Base-by-base conservation (phyloP, 1,140 invertebrate species). In the Listronotus bonariensis region DNA sequence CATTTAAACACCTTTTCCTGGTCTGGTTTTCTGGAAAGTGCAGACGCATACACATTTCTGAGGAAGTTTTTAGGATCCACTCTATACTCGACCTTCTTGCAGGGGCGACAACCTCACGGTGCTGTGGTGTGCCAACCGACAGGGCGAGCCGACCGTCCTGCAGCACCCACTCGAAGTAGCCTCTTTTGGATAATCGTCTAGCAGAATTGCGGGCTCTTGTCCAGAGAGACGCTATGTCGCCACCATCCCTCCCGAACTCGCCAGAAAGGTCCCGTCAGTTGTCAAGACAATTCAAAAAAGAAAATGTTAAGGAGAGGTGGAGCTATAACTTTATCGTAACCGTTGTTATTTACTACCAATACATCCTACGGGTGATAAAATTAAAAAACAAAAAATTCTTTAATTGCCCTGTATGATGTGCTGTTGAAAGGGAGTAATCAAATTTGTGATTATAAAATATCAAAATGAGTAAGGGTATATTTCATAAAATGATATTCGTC, bases 211-310 rank as follows among this genome's bases (percentile, higher is more conserved):
- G 31, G 0, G 53, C 67, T 45, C 48, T 38, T 11, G 69, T 45
- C 73, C 77, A 77, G 0, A 69, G 20, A 9, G 62, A 70, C 4
- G 40, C 8, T 2, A 1, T 20, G 64, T 8, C 8, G 52, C 68
- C n/a, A n/a, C n/a, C n/a, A n/a, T n/a, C n/a, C n/a, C n/a, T n/a
- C n/a, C n/a, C n/a, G n/a, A n/a, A n/a, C n/a, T n/a, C n/a, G n/a
- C n/a, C n/a, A n/a, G n/a, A n/a, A n/a, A n/a, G n/a, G n/a, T n/a
- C n/a, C n/a, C n/a, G n/a, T n/a, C n/a, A n/a, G n/a, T n/a, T n/a
- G n/a, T n/a, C n/a, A n/a, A n/a, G n/a, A n/a, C n/a, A n/a, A n/a
- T n/a, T n/a, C n/a, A n/a, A n/a, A n/a, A n/a, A n/a, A n/a, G n/a
- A n/a, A n/a, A n/a, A n/a, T n/a, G n/a, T n/a, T n/a, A n/a, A n/a